Base-by-base conservation (phyloP, 1,140 invertebrate species). In the Sycobia sp. region DNA sequence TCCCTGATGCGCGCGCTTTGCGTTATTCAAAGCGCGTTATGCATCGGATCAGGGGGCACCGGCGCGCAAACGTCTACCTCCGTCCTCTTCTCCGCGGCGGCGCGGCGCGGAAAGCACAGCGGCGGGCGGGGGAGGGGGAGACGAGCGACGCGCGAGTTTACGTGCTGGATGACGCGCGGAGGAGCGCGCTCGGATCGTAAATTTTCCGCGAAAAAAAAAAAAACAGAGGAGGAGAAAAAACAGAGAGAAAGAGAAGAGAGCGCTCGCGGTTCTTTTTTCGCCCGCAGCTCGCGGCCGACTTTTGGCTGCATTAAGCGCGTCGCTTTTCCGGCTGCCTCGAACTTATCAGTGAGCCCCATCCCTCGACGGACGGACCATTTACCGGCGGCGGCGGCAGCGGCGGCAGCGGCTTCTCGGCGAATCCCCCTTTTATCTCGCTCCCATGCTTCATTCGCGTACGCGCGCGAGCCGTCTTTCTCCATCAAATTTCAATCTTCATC, bases 1-100 rank as follows among this genome's bases (percentile, higher is more conserved):
- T 61, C 62, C 62, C 62, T 65, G 44, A 64, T 59, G 55, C 41
- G 58, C 55, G 32, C 43, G 50, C 32, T 29, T n/a, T 57, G 11
- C 38, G 18, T 27, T 44, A 46, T 62, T 44, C 54, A 57, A 46
- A 46, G 55, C 29, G 55, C 55, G 43, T 58, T 57, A 18, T 20
- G 44, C 18, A 22, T 49, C 27, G 58, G 54, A 44, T 56, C 54
- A 55, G 53, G 7, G 22, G 23, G n/a, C 20, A 7, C n/a, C n/a
- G n/a, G n/a, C n/a, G n/a, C n/a, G n/a, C n/a, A n/a, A n/a, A n/a
- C n/a, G n/a, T n/a, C n/a, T n/a, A n/a, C n/a, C n/a, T n/a, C n/a
- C n/a, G n/a, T n/a, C n/a, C n/a, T n/a, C n/a, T n/a, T n/a, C n/a
- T n/a, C n/a, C n/a, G n/a, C n/a, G n/a, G n/a, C n/a, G n/a, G n/a